phyloP scores from a whole-genome alignment of 2,113 vertebrate species.

The Zapus hudsonius region DNA sequence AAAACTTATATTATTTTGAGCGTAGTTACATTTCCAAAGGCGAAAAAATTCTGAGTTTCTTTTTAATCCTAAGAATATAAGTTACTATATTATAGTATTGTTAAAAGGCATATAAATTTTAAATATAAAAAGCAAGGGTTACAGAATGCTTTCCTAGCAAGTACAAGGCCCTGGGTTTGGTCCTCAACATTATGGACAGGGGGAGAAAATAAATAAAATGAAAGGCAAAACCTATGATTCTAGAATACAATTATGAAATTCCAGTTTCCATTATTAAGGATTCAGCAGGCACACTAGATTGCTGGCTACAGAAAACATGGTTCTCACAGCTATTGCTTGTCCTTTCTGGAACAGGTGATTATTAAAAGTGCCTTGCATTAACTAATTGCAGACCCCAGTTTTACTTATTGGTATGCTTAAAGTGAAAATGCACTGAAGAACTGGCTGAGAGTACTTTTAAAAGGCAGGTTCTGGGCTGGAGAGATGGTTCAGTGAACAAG shows the following conservation, averaged over 20 bases:
- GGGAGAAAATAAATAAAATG: neutral
- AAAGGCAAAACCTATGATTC: too few species aligned
- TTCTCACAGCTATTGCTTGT: neutral
- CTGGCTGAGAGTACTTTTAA: neutral
- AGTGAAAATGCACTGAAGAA: conserved; percentile 6
- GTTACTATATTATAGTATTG: too few species aligned
- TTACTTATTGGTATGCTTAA: conserved; percentile 4
- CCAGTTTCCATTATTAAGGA: conserved; percentile 24
- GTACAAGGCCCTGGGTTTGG: too few species aligned
- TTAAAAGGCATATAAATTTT: too few species aligned
- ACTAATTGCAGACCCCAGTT: neutral
- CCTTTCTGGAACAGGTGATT: neutral
- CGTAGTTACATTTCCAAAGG: too few species aligned
- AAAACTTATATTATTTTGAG: too few species aligned
- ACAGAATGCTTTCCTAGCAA: too few species aligned
- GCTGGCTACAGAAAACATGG: conserved; percentile 3
- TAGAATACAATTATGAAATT: neutral
- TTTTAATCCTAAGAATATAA: too few species aligned
- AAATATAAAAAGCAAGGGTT: too few species aligned
- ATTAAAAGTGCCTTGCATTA: neutral
- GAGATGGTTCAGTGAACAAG: too few species aligned
- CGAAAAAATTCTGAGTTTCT: too few species aligned
- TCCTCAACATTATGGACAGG: too few species aligned
- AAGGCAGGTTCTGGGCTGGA: neutral
- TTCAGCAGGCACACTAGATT: neutral